phyloP scores from a whole-genome alignment of 1,140 invertebrate species.

The Aphelenchoides fujianensis region DNA sequence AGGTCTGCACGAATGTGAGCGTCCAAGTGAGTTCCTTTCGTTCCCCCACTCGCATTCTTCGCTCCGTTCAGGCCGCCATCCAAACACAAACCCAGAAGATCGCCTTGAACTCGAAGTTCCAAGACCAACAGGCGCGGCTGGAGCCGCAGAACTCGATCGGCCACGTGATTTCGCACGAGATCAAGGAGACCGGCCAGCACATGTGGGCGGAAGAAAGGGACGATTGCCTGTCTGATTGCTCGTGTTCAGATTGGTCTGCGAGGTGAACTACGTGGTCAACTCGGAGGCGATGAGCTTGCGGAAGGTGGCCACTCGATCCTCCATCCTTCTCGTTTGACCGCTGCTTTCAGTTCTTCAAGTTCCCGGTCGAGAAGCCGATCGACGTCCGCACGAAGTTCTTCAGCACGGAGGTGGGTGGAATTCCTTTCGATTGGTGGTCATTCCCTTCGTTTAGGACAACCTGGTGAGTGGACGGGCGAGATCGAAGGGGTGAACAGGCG shows the following conservation, averaged over 20 bases:
- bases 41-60: slow-evolving; percentile 25
- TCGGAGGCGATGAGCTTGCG: slow-evolving; percentile 67
- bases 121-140: slow-evolving; percentile 69
- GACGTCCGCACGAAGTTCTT: slow-evolving; percentile 99
- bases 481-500: slow-evolving; percentile 33
- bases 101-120: slow-evolving; percentile 70
- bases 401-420: slow-evolving; percentile 76
- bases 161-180: slow-evolving; percentile 93
- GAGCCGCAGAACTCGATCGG: slow-evolving; percentile 81
- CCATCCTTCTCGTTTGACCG: slow-evolving; percentile 75
- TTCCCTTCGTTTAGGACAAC: slow-evolving; percentile 56
- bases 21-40: slow-evolving; percentile 70
- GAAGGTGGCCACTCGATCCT: no score
- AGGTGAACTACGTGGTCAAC: slow-evolving; percentile 80
- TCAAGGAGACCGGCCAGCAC: slow-evolving; percentile 93
- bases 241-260: slow-evolving; percentile 83
- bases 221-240: no score
- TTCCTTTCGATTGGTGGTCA: neutral
- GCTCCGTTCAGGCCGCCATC: slow-evolving; percentile 73
- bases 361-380: slow-evolving; percentile 92
- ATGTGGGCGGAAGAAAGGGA: slow-evolving; percentile 77
- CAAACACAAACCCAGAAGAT: slow-evolving; percentile 85
- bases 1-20: slow-evolving; percentile 71
- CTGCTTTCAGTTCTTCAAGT: slow-evolving; percentile 98
- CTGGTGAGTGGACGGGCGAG: slow-evolving; percentile 51